A percentile compares a stretch with the other conserved stretches of the same genome.
Evolutionary conservation across 2,113 vertebrate genomes (phyloP).

Genomic region (Osmerus eperlanus): DNA sequence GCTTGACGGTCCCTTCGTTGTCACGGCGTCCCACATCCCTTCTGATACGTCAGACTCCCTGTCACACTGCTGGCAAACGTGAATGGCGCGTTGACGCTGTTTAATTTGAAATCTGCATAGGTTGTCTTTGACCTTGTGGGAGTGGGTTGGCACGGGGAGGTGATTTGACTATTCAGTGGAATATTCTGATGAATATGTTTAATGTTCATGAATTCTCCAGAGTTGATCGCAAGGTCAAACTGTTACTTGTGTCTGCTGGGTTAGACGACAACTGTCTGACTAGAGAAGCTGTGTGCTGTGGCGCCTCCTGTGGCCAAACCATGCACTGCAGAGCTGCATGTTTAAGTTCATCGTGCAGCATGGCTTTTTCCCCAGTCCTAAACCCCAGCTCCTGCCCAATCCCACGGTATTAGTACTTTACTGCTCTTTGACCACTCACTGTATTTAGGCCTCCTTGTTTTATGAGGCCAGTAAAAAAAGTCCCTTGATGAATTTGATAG

Average conservation of each 20-base stretch:
- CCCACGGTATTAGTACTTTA: constrained; percentile 45
- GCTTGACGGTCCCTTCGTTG: not conserved
- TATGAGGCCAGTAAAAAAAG: constrained; percentile 59
- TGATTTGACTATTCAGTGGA: constrained; percentile 4
- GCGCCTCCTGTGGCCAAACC: constrained; percentile 24
- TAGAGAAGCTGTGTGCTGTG: not conserved
- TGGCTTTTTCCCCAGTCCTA: constrained; percentile 31
- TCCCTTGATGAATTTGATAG: constrained; percentile 67
- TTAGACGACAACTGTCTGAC: not conserved
- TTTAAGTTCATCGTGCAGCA: constrained; percentile 24
- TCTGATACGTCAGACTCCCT: not conserved
- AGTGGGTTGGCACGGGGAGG: not conserved
- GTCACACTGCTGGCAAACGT: not conserved
- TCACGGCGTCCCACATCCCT: too few relatives aligned
- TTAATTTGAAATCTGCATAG: not conserved
- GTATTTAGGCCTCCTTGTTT: constrained; percentile 65
- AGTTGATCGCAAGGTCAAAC: constrained; percentile 8
- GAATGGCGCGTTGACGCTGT: not conserved
- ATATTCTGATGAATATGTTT: constrained; percentile 8
- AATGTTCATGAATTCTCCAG: not conserved
- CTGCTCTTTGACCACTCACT: constrained; percentile 52
- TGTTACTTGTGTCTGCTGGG: not conserved
- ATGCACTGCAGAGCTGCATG: not conserved
- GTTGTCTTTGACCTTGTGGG: constrained; percentile 7
- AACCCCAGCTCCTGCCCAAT: constrained; percentile 17